Evolutionary conservation across 2,888 invertebrate species (phyloP), one percentile per base, ranked within the genome.

Genomic region (Anthrax anthrax): DNA sequence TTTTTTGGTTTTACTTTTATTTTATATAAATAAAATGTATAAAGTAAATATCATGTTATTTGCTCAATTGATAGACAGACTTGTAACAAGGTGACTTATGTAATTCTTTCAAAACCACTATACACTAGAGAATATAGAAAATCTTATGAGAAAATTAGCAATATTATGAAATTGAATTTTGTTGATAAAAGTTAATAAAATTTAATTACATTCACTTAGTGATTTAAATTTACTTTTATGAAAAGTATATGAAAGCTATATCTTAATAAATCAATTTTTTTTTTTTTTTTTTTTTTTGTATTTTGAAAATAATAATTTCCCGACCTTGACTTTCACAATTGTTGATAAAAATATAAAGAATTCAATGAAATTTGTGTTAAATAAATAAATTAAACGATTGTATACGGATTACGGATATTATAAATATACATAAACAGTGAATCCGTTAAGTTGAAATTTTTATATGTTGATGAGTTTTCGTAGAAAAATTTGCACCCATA

Each of bases 391-490:
- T n/a, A 23, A 23, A 23, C 8, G 23, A 23, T 6, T 23, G 8
- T 23, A 23, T 23, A 23, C 23, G 23, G 29, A 4, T 32, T 32
- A 32, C 29, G 29, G 29, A 32, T 32, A 32, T 12, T 12, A 9
- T 12, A 32, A 12, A 32, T 32, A 27, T 8, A 27, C 9, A 27
- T 12, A 3, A 9, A 12, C 13, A 32, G 29, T 12, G 39, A 46
- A 41, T 41, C 46, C 46, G 46, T 46, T 46, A 46, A 46, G 29
- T 42, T 46, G 9, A 32, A 32, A 32, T 32, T 27, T 27, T 9
- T 8, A 8, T 5, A 32, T 32, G 12, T 12, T 32, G 29, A 32
- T 32, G 29, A 12, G 3, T 32, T 32, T 32, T 32, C 29, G 12
- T 12, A 32, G 29, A 32, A 32, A 32, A 32, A 32, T 32, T 32